Evolutionary conservation across 1,140 invertebrate genomes (phyloP), one percentile per base, ranked within the genome.

Genomic region (Frieseomelitta varia): DNA sequence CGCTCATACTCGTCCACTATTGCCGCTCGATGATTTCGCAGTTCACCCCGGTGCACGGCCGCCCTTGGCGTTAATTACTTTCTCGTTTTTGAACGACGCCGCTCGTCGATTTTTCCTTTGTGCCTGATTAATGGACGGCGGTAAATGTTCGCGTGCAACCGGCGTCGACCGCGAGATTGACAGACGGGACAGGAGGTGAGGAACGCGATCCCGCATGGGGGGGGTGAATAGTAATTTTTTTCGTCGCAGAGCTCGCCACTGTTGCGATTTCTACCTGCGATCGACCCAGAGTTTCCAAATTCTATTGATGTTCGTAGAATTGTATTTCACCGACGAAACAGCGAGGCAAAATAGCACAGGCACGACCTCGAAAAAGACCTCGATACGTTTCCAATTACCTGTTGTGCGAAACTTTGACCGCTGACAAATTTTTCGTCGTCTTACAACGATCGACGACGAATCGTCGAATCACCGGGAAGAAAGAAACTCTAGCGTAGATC

Each of bases 1-100:
- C 19, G 51, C 19, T 15, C 21, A n/a, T 17, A 1, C n/a, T n/a
- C 21, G 27, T 19, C 34, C 21, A 6, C 68, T 15, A 30, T 82
- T 61, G 34, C 55, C 72, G 27, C 51, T 65, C 82, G 58, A 72
- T 71, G 77, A 78, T 78, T 71, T 61, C 39, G 81, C 72, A 67
- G n/a, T 79, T 84, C 75, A 6, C 14, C 39, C n/a, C 24, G 53
- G 39, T 1, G 11, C 24, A 27, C 4, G 2, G 11, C 55, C 39
- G 39, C 58, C 68, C 65, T 34, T 68, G 55, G 10, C 56, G 75
- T 84, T 84, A 84, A 84, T 84, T 84, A 71, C 81, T 84, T 84
- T 71, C 63, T 84, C 55, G 65, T 79, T 84, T 84, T 83, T 78
- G 19, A 47, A 8, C n/a, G 53, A 53, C 63, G 53, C 65, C 34